phyloP scores from a whole-genome alignment of 2,113 vertebrate species.

The Taurulus bubalis region DNA sequence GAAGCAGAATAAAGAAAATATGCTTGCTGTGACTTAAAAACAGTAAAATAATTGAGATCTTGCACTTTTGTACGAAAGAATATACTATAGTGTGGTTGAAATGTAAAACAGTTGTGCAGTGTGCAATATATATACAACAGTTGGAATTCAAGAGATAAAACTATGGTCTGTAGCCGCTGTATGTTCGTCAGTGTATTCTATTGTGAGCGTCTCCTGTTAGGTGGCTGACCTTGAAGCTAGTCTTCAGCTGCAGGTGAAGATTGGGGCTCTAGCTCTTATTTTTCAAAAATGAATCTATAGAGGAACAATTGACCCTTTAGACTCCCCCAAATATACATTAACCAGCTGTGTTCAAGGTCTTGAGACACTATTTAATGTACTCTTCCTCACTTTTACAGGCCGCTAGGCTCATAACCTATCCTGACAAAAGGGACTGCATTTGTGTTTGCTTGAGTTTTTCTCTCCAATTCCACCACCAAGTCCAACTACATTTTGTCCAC shows the following conservation, averaged over 20 bases:
- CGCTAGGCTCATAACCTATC: conserved; percentile 36
- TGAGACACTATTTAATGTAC: conserved; percentile 20
- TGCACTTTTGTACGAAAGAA: neutral
- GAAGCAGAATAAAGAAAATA: neutral
- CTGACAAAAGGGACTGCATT: conserved; percentile 9
- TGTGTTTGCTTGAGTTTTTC: conserved; percentile 12
- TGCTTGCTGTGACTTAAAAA: neutral
- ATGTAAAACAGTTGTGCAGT: neutral
- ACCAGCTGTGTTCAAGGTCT: conserved; percentile 62
- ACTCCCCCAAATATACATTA: conserved; percentile 23
- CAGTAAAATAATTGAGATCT: neutral
- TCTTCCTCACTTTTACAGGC: conserved; percentile 37
- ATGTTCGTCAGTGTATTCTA: neutral
- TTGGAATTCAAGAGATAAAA: neutral
- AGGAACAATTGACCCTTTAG: conserved; percentile 32
- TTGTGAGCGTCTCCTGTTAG: conserved; percentile 9
- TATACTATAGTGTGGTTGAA: too few relatives aligned
- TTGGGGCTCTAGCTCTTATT: conserved; percentile 1
- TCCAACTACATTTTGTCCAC: conserved; percentile 32
- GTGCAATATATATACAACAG: neutral
- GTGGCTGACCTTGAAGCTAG: conserved; percentile 46
- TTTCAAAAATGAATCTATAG: conserved; percentile 17
- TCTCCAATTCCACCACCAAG: conserved; percentile 14
- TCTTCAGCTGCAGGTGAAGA: conserved; percentile 26
- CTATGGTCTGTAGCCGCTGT: neutral